phyloP scores from a whole-genome alignment of 2,888 invertebrate genomes.

The Dione vanillae region DNA sequence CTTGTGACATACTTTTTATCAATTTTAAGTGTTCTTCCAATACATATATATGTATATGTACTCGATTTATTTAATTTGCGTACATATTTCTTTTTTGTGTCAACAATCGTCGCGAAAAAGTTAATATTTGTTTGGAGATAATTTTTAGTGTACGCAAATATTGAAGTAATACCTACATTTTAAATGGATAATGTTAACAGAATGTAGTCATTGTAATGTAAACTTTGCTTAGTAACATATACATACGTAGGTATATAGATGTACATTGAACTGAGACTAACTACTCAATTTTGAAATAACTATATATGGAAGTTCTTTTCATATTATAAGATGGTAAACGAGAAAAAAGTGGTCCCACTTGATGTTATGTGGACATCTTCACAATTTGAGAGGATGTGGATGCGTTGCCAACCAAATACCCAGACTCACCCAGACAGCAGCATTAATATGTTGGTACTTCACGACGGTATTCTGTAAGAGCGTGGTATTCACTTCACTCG shows the following conservation, averaged over 20 bases:
- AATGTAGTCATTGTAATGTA: slow-evolving; percentile 7
- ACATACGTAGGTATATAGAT: neutral
- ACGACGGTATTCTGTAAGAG: no score
- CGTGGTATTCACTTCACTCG: no score
- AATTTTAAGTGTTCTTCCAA: slow-evolving; percentile 2
- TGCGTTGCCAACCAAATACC: no score
- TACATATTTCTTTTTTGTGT: neutral
- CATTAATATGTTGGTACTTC: no score
- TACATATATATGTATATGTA: neutral
- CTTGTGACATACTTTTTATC: neutral
- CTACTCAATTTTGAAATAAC: no score
- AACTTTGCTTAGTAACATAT: slow-evolving; percentile 1
- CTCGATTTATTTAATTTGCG: neutral
- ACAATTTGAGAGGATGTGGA: no score
- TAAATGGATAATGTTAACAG: slow-evolving; percentile 6
- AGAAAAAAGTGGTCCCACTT: no score
- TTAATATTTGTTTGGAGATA: slow-evolving; percentile 16
- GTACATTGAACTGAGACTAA: no score
- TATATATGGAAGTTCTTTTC: no score
- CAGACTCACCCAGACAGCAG: no score
- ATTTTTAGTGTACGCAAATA: slow-evolving; percentile 13
- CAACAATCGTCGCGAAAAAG: slow-evolving; percentile 5
- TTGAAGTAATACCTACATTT: slow-evolving; percentile 8
- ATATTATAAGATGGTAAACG: no score
- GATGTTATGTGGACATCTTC: no score